These are phyloP conservation scores for Perca flavescens DNA, from an alignment of 2,113 vertebrate species.

Conservation along the genomic window DNA sequence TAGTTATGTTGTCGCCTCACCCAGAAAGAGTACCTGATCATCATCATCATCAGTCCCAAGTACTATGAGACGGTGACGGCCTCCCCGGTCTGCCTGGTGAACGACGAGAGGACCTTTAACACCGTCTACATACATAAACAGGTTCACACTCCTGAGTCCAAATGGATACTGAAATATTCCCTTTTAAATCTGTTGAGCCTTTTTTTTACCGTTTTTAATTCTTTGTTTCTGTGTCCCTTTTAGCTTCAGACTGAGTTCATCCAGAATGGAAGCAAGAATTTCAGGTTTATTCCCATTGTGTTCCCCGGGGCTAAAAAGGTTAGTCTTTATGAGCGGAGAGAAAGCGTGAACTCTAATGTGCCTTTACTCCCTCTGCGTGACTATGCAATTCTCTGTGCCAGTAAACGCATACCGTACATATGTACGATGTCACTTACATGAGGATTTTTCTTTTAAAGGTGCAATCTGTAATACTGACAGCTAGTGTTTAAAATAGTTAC, in stretches of 20 bases:
- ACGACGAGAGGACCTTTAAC: conserved; percentile 85
- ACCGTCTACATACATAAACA: conserved; percentile 87
- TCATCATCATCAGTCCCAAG: conserved; percentile 88
- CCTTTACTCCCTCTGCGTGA: not conserved
- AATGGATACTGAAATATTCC: not conserved
- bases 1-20: not conserved
- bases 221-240: not conserved
- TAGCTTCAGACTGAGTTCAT: conserved; percentile 89
- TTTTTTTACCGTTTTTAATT: not conserved
- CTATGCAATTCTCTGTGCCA: not conserved
- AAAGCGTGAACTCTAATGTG: not conserved
- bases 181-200: not conserved
- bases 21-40: conserved; percentile 88
- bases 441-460: too few species aligned
- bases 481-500: too few species aligned
- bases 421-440: too few species aligned
- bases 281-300: conserved; percentile 86
- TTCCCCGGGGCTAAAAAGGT: conserved; percentile 87
- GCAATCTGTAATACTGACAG: too few species aligned
- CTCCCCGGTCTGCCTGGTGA: conserved; percentile 70
- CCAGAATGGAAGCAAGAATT: conserved; percentile 88
- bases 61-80: conserved; percentile 84
- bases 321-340: not conserved
- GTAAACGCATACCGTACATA: not conserved
- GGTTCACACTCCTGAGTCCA: conserved; percentile 26